A percentile compares a stretch with the other conserved stretches of the same genome.
phyloP scores from a whole-genome alignment of 2,797 vertebrate species.

The Bufotes viridis region DNA sequence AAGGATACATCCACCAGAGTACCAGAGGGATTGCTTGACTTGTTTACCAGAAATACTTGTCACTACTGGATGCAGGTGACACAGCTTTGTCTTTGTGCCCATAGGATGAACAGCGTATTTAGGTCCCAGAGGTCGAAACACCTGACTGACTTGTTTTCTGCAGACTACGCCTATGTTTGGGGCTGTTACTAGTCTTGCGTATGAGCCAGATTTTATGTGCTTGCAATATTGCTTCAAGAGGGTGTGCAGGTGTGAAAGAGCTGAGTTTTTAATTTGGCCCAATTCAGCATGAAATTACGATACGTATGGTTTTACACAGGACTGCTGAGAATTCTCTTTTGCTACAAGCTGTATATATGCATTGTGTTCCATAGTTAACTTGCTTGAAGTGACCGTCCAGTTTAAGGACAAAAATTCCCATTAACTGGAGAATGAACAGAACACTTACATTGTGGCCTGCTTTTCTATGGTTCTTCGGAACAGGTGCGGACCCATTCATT shows the following conservation, averaged over 20 bases:
- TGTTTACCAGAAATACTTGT: constrained; percentile 39
- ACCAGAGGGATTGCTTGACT: constrained; percentile 19
- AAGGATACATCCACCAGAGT: constrained; percentile 19
- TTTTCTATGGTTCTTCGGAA: too few relatives aligned
- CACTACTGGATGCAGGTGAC: constrained; percentile 12
- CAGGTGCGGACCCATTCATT: too few relatives aligned
- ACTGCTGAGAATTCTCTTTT: not conserved
- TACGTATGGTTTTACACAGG: not conserved
- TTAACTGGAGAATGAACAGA: too few relatives aligned
- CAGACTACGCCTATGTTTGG: constrained; percentile 5
- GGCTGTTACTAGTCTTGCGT: not conserved
- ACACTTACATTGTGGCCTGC: too few relatives aligned
- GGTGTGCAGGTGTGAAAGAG: not conserved
- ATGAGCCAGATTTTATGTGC: not conserved
- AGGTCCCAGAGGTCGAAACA: constrained; percentile 36
- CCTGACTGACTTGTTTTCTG: constrained; percentile 29
- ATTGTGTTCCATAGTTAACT: too few relatives aligned
- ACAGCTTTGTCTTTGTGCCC: constrained; percentile 16
- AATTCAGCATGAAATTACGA: not conserved
- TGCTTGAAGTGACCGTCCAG: too few relatives aligned
- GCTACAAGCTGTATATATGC: too few relatives aligned
- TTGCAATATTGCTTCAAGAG: not conserved
- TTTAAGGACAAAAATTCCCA: too few relatives aligned
- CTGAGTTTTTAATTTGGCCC: not conserved
- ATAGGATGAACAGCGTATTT: not conserved